Conservation (phyloP, 2,888 invertebrate species). For the Psylliodes chrysocephalus region DNA sequence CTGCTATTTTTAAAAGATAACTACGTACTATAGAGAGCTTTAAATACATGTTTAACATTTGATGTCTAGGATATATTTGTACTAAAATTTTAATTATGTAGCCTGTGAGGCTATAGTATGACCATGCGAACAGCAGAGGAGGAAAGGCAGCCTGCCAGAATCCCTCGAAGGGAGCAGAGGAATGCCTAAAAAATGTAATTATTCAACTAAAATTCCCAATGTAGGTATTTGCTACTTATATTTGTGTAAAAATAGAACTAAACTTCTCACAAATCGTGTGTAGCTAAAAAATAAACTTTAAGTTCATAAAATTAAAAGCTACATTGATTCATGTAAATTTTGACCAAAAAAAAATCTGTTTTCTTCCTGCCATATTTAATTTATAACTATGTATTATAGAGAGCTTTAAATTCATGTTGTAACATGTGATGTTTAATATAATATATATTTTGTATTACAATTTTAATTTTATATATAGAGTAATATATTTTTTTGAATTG, state of each 20-base stretch:
- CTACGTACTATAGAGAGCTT: not conserved
- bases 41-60: not conserved
- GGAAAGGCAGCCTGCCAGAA: too few relatives aligned
- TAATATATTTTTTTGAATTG: too few relatives aligned
- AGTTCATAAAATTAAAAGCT: conserved; percentile 52
- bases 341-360: not conserved
- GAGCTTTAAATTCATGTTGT: not conserved
- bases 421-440: not conserved
- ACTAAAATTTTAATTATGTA: conserved; percentile 16
- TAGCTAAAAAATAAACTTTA: conserved; percentile 62
- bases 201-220: too few relatives aligned
- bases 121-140: too few relatives aligned
- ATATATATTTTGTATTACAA: conserved; percentile 19
- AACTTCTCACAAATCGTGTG: conserved; percentile 70
- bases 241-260: conserved; percentile 67
- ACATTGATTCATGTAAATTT: conserved; percentile 26
- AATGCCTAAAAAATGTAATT: too few relatives aligned
- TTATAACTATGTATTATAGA: not conserved
- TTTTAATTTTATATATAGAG: conserved; percentile 16
- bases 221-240: conserved; percentile 70
- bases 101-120: too few relatives aligned
- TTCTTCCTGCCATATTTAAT: not conserved
- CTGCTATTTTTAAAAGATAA: too few relatives aligned
- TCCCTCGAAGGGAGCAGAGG: too few relatives aligned
- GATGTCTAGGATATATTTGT: conserved; percentile 10